Base-by-base conservation (phyloP, 2,888 invertebrate species). In the Heteropelma amictum region DNA sequence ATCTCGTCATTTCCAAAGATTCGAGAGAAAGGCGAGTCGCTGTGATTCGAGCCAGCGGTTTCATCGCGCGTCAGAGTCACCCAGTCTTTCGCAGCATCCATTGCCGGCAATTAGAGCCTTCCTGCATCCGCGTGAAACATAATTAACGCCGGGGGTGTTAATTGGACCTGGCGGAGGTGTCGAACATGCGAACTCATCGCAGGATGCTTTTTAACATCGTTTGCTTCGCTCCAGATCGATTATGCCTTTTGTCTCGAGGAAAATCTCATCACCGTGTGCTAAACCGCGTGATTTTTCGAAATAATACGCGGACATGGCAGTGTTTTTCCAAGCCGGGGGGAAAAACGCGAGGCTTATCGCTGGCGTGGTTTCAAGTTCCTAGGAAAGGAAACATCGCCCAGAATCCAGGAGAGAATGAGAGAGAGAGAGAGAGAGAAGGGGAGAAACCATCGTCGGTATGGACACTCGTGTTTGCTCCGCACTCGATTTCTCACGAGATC, bases 101-200 rank as follows among this genome's bases (percentile, higher is more conserved):
- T 84, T 82, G 85, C 80, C 82, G 82, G 85, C 85, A 85, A 86
- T 87, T 87, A 87, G 86, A 83, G 72, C 80, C 78, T 82, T 77
- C n/a, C 80, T 77, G 81, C 79, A 35, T 35, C 33, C 19, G 58
- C 33, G 68, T 77, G 78, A 81, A 85, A 86, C 85, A 85, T 86
- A 87, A 87, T 88, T 87, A 88, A 87, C 87, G 79, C 84, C 78
- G 67, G 54, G 79, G 73, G 86, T 84, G 88, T 88, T 88, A 88
- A 88, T 87, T 85, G 86, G 86, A 80, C 40, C 80, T 77, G 75
- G 74, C 35, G 73, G 68, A 87, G 84, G 86, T 85, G 87, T 87
- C 81, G 84, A 83, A 82, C 73, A 78, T 76, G 81, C 77, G 79
- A 79, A 74, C 60, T 75, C 65, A 64, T 74, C 70, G 79, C n/a